Conservation (phyloP, 64 coral and sea anemone species). For the Montipora efflorescens region DNA sequence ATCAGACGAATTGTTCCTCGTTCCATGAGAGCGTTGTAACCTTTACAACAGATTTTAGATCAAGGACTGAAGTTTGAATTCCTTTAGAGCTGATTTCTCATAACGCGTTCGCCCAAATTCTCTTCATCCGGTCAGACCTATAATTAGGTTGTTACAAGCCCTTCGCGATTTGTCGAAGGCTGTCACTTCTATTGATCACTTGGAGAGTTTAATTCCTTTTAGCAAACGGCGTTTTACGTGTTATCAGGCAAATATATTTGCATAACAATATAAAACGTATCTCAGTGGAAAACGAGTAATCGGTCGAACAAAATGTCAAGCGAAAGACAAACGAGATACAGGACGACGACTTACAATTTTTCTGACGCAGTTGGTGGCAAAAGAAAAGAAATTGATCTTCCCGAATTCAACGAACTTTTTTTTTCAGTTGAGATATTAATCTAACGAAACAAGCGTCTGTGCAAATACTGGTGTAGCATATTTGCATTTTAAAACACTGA, state of each 20-base stretch:
- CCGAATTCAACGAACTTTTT: too few relatives aligned
- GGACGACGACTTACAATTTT: too few relatives aligned
- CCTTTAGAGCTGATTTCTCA: background rate
- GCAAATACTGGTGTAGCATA: too few relatives aligned
- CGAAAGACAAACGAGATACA: too few relatives aligned
- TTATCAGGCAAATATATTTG: conserved; percentile 23
- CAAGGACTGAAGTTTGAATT: background rate
- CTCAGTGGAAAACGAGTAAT: background rate
- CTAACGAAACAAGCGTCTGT: too few relatives aligned
- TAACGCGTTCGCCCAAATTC: background rate
- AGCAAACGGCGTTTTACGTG: background rate
- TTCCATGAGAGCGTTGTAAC: conserved; percentile 53
- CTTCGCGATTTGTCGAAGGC: background rate
- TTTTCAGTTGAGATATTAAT: too few relatives aligned
- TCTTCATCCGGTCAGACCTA: conserved; percentile 35
- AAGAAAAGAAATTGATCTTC: too few relatives aligned
- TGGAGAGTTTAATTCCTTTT: background rate
- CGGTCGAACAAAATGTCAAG: background rate
- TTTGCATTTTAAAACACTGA: too few relatives aligned
- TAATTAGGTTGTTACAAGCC: conserved; percentile 38
- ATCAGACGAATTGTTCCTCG: conserved; percentile 77
- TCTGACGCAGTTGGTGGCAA: too few relatives aligned
- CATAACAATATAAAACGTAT: conserved; percentile 1
- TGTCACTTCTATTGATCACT: conserved; percentile 17
- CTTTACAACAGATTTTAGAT: background rate